Evolutionary conservation across 2,888 invertebrate genomes (phyloP).

Genomic region (Polyploca ridens): DNA sequence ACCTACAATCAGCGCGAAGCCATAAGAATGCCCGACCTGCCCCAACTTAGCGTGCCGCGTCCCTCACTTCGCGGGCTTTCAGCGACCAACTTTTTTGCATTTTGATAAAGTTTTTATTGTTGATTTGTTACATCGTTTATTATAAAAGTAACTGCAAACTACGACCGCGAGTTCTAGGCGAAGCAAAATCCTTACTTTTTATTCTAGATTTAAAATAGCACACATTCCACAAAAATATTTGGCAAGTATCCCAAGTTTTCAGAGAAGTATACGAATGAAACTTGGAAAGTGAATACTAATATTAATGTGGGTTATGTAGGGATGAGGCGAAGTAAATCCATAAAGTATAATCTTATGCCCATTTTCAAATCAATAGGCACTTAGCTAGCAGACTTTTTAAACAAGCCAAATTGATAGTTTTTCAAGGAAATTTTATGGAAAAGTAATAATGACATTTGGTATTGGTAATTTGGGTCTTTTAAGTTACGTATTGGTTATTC

Average conservation of each 20-base stretch:
- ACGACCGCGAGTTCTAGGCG: slow-evolving; percentile 6
- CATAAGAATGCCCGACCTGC: slow-evolving; percentile 69
- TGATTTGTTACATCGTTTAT: background rate
- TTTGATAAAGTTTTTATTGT: slow-evolving; percentile 30
- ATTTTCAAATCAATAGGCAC: background rate
- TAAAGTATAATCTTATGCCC: background rate
- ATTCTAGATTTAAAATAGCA: slow-evolving; percentile 48
- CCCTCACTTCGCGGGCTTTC: slow-evolving; percentile 44
- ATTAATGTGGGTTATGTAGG: background rate
- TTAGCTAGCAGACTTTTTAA: too few species aligned
- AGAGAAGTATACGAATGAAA: slow-evolving; percentile 28
- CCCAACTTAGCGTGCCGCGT: slow-evolving; percentile 56
- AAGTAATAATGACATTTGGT: too few species aligned
- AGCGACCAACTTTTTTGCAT: slow-evolving; percentile 26
- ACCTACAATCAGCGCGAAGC: slow-evolving; percentile 67
- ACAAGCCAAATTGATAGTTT: too few species aligned
- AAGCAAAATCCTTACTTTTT: slow-evolving; percentile 24
- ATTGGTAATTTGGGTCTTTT: too few species aligned
- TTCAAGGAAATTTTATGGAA: too few species aligned
- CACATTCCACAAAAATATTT: slow-evolving; percentile 49
- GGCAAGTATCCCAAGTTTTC: slow-evolving; percentile 52
- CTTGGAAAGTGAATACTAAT: slow-evolving; percentile 5
- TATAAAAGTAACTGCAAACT: slow-evolving; percentile 22
- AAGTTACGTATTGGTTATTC: too few species aligned
- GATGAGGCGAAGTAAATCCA: background rate